Conservation (phyloP, 2,888 invertebrate genomes). For the Charanyca ferruginea region DNA sequence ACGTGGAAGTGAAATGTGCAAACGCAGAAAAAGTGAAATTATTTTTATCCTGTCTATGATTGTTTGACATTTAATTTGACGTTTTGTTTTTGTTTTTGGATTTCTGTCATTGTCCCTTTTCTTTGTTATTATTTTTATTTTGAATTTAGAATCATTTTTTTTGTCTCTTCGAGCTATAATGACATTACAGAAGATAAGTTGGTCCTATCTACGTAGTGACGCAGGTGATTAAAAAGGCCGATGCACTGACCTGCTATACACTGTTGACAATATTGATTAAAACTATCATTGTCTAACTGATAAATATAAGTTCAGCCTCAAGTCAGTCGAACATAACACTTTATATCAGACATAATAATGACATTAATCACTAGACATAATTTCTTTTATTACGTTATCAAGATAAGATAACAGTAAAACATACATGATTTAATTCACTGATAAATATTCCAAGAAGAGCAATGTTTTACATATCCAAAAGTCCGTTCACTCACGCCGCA, state of each 20-base stretch:
- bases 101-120: background rate
- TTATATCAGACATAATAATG: slow-evolving; percentile 12
- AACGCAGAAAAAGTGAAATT: slow-evolving; percentile 44
- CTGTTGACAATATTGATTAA: slow-evolving; percentile 14
- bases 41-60: slow-evolving; percentile 35
- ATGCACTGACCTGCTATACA: slow-evolving; percentile 22
- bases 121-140: slow-evolving; percentile 1
- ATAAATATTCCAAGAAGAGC: slow-evolving; percentile 39
- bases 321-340: background rate
- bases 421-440: slow-evolving; percentile 42
- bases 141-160: too few species aligned
- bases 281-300: slow-evolving; percentile 26
- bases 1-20: slow-evolving; percentile 44
- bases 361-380: slow-evolving; percentile 29
- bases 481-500: slow-evolving; percentile 40
- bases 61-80: slow-evolving; percentile 34
- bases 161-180: too few species aligned
- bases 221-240: slow-evolving; percentile 7
- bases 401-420: slow-evolving; percentile 43
- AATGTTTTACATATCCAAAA: slow-evolving; percentile 46
- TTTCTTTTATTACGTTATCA: slow-evolving; percentile 42
- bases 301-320: slow-evolving; percentile 13
- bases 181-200: background rate
- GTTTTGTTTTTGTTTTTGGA: background rate
- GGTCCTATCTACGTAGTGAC: background rate